Base-by-base conservation (phyloP, 2,797 vertebrate genomes). In the Oreonectes daqikongensis region DNA sequence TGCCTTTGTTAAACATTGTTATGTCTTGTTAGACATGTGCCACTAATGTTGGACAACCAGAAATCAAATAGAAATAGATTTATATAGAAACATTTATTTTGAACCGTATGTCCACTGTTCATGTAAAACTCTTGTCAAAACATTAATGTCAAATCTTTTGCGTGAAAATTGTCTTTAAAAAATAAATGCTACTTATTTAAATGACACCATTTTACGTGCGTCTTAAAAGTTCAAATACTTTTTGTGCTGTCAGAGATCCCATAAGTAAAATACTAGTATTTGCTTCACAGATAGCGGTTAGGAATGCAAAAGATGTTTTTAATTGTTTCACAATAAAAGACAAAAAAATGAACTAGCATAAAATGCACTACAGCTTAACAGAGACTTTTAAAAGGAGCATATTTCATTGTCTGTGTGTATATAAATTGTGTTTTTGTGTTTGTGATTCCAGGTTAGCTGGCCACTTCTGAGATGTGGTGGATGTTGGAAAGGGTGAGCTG, bases 401-500 rank as follows among this genome's bases (percentile, higher is more conserved):
- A 65, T 81, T 69, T 67, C 61, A 65, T n/a, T 46, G 57, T 53
- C 8, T 10, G 11, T 65, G 1, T 75, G 11, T 24, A 18, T 63
- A 11, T 72, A 20, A 55, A 10, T 68, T 77, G 63, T 46, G 60
- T 68, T n/a, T 20, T 14, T 14, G 60, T 68, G 22, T 20, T 14
- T 14, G 65, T 40, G 55, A 38, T 75, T 72, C 38, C 14, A 71
- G 71, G 10, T 92, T 90, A 93, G 5, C 90, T 94, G 60, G 92
- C 90, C 84, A 88, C 92, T 84, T 95, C 93, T n/a, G 89, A 93
- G 79, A 90, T 90, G 84, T 87, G 92, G 77, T 94, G 92, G 68
- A 95, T 92, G 83, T 92, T 93, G 35, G 86, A 93, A 68, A 93
- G 85, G 1, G 91, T 94, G 81, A 95, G 90, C 75, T 95, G 93